Evolutionary conservation across 2,113 vertebrate genomes (phyloP).

Genomic region (Esox niger): DNA sequence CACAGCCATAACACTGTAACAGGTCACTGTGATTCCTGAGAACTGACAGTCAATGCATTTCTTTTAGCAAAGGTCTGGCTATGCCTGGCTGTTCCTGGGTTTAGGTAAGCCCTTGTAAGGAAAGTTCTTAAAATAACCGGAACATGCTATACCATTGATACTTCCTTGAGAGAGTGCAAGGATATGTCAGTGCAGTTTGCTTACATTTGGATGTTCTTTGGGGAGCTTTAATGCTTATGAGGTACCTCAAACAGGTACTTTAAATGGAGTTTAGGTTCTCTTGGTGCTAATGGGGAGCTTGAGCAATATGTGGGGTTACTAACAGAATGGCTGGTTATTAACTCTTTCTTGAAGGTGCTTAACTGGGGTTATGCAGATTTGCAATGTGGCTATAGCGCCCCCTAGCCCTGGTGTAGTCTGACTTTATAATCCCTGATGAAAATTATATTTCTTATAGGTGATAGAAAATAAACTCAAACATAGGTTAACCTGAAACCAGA

Average conservation of each 20-base stretch:
- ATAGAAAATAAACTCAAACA: not conserved
- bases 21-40: not conserved
- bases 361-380: no score
- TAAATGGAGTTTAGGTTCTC: no score
- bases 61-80: not conserved
- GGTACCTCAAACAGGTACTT: no score
- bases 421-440: not conserved
- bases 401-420: no score
- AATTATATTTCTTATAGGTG: not conserved
- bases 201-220: not conserved
- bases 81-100: not conserved
- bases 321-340: no score
- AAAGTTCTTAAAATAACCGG: constrained; percentile 7
- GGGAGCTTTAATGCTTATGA: no score
- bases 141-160: constrained; percentile 10
- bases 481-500: not conserved
- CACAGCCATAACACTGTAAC: constrained; percentile 15
- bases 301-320: no score
- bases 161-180: not conserved
- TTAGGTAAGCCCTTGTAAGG: not conserved
- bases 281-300: no score
- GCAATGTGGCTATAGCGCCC: not conserved
- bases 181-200: not conserved
- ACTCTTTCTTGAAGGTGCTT: no score
- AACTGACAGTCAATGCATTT: not conserved